Conservation (phyloP, 2,113 vertebrate genomes). For the Phylloscopus trochiloides region DNA sequence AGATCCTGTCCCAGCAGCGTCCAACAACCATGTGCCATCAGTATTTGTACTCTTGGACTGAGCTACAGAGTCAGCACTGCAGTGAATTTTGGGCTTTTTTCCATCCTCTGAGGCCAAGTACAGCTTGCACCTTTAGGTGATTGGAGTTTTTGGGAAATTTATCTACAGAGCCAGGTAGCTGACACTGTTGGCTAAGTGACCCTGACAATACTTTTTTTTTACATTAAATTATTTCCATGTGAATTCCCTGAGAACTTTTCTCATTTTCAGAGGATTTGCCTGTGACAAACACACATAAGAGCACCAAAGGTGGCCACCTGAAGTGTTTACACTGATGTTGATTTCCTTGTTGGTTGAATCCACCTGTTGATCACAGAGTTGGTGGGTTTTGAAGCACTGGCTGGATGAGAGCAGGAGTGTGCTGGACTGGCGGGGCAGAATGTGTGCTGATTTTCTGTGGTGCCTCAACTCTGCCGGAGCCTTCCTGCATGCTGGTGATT, state of each 20-base stretch:
- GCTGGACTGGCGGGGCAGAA: background rate
- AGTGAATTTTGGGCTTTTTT: background rate
- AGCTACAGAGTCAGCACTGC: background rate
- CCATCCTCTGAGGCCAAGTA: background rate
- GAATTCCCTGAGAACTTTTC: background rate
- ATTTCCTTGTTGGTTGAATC: background rate
- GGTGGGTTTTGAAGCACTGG: background rate
- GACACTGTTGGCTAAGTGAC: background rate
- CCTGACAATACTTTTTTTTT: background rate
- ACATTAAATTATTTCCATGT: background rate
- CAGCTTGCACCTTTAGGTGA: background rate
- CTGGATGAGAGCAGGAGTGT: background rate
- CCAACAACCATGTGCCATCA: rapidly evolving
- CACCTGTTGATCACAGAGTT: background rate
- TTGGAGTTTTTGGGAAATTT: background rate
- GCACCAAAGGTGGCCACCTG: background rate
- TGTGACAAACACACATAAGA: background rate
- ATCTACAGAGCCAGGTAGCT: background rate
- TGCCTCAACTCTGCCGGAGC: background rate
- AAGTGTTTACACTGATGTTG: background rate
- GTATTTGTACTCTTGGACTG: background rate
- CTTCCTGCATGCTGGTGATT: background rate
- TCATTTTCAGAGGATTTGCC: background rate
- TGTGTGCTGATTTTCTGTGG: background rate
- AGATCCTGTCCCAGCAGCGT: background rate